Percentiles rank a stretch among this genome's conserved stretches.
These are phyloP conservation scores for Papio anubis DNA, from an alignment of 2,113 vertebrate genomes.

Conservation along the genomic window DNA sequence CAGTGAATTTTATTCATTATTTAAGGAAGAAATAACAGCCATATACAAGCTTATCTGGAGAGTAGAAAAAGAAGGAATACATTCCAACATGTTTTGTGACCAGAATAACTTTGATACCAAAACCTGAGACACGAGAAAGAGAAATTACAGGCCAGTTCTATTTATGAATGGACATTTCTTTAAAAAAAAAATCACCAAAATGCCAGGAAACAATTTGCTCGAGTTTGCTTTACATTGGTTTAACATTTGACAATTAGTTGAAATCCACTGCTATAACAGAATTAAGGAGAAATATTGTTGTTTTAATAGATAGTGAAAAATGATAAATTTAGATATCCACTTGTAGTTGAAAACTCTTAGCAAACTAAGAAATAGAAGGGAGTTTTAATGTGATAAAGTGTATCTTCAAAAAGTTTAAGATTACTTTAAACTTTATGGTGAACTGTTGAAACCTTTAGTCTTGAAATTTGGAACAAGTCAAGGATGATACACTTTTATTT, in stretches of 20 bases:
- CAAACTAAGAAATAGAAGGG: background rate
- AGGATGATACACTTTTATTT: background rate
- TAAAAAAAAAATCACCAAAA: background rate
- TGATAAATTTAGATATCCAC: background rate
- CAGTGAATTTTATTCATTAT: background rate
- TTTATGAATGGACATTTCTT: background rate
- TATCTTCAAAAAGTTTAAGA: background rate
- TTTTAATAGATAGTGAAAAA: background rate
- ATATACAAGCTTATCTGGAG: background rate
- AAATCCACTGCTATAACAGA: background rate
- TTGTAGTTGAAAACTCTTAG: background rate
- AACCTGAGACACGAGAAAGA: background rate
- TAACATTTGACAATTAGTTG: background rate
- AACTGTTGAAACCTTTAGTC: background rate
- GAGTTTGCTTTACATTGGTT: background rate
- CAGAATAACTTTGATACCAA: background rate
- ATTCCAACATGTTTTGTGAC: background rate
- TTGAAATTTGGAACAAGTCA: background rate
- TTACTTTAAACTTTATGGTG: background rate
- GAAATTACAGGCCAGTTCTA: background rate
- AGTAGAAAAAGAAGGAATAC: background rate
- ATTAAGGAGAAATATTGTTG: background rate
- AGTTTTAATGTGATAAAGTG: background rate
- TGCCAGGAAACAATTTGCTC: background rate
- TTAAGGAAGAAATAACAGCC: background rate